Evolutionary conservation across 2,797 vertebrate species (phyloP).

Genomic region (Coccyzus lansbergi): DNA sequence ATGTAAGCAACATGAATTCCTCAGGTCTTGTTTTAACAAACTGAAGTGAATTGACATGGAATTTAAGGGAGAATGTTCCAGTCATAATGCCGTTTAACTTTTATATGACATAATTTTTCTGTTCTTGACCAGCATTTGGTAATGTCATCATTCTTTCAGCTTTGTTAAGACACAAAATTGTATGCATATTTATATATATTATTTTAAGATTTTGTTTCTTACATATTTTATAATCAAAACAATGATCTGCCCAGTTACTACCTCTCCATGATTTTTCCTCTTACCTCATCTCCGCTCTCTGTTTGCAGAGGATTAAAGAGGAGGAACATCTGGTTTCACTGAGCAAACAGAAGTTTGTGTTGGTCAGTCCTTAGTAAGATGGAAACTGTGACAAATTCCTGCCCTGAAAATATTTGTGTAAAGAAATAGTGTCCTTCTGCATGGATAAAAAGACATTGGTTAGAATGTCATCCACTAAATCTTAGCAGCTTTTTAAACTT

Average conservation of each 20-base stretch:
- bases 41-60: background rate
- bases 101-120: background rate
- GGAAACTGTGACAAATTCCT: slow-evolving; percentile 51
- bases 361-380: background rate
- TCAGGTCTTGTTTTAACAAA: background rate
- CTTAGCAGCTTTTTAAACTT: background rate
- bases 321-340: slow-evolving; percentile 50
- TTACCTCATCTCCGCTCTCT: slow-evolving; percentile 40
- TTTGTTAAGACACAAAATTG: background rate
- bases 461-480: background rate
- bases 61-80: background rate
- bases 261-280: background rate
- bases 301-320: background rate
- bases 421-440: background rate
- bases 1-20: background rate
- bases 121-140: background rate
- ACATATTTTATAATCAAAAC: slow-evolving; percentile 10
- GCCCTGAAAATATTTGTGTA: slow-evolving; percentile 12
- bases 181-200: background rate
- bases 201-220: slow-evolving; percentile 6
- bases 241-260: background rate
- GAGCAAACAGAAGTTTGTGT: slow-evolving; percentile 25
- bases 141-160: background rate
- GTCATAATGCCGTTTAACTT: background rate
- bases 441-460: background rate